Evolutionary conservation across 1,140 invertebrate species (phyloP).

Genomic region (Asbolus verrucosus): DNA sequence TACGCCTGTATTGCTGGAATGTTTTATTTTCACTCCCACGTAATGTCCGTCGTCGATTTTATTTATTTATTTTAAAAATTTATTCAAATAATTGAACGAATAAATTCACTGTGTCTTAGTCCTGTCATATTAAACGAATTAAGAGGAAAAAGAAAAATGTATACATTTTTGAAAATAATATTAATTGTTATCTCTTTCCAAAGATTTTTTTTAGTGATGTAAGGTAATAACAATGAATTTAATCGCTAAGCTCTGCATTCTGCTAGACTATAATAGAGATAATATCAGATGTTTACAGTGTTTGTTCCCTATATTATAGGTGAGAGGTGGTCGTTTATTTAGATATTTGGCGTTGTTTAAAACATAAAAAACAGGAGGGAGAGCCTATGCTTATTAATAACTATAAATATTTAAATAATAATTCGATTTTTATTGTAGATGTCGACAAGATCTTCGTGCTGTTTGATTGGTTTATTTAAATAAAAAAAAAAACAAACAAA

Average conservation of each 20-base stretch:
- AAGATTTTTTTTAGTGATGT: slow-evolving; percentile 63
- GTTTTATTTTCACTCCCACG: slow-evolving; percentile 36
- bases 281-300: slow-evolving; percentile 43
- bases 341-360: slow-evolving; percentile 34
- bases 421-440: slow-evolving; percentile 57
- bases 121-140: slow-evolving; percentile 66
- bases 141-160: slow-evolving; percentile 59
- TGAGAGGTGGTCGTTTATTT: slow-evolving; percentile 40
- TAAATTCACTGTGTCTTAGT: slow-evolving; percentile 65
- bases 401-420: slow-evolving; percentile 49
- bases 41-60: slow-evolving; percentile 13
- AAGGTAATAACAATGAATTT: slow-evolving; percentile 61
- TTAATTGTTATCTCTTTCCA: slow-evolving; percentile 65
- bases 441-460: slow-evolving; percentile 52
- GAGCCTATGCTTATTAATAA: slow-evolving; percentile 42
- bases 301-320: slow-evolving; percentile 43
- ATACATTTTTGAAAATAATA: slow-evolving; percentile 64
- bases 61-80: too few relatives aligned
- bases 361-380: slow-evolving; percentile 3
- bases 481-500: neutral
- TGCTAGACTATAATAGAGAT: slow-evolving; percentile 49
- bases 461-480: slow-evolving; percentile 28
- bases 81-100: slow-evolving; percentile 59
- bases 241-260: slow-evolving; percentile 58
- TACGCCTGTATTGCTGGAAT: slow-evolving; percentile 30